Evolutionary conservation across 2,113 vertebrate genomes (phyloP).

Genomic region (Struthidea cinerea): DNA sequence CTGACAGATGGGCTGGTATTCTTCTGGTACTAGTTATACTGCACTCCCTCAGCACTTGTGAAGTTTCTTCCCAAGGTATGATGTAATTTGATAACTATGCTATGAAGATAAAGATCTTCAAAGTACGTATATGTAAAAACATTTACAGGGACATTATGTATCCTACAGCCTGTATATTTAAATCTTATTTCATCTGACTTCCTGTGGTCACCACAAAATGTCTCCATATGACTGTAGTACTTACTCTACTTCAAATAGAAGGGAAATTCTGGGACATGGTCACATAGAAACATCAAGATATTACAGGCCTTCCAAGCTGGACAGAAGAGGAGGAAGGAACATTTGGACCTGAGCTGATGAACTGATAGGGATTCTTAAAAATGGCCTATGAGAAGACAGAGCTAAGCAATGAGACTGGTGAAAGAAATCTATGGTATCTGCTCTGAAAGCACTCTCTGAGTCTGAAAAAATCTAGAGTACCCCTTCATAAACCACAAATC

Average conservation of each 20-base stretch:
- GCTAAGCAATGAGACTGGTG: background rate
- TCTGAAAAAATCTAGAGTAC: background rate
- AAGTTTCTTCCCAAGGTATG: background rate
- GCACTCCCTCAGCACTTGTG: background rate
- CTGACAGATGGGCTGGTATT: background rate
- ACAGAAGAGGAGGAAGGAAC: background rate
- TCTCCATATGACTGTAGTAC: background rate
- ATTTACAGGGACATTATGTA: background rate
- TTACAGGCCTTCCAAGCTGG: background rate
- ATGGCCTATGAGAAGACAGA: background rate
- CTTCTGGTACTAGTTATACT: background rate
- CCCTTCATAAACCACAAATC: background rate
- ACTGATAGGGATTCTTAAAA: background rate
- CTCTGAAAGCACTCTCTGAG: background rate
- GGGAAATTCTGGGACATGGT: background rate
- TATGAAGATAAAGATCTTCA: background rate
- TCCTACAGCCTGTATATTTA: background rate
- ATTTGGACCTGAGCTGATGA: background rate
- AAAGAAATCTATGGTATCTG: background rate
- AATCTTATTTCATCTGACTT: background rate
- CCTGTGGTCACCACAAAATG: background rate
- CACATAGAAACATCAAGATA: fast-evolving
- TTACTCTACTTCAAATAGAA: background rate
- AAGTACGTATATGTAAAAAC: background rate
- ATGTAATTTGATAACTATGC: background rate